Conservation (phyloP, 2,113 vertebrate genomes). For the Menura novaehollandiae region DNA sequence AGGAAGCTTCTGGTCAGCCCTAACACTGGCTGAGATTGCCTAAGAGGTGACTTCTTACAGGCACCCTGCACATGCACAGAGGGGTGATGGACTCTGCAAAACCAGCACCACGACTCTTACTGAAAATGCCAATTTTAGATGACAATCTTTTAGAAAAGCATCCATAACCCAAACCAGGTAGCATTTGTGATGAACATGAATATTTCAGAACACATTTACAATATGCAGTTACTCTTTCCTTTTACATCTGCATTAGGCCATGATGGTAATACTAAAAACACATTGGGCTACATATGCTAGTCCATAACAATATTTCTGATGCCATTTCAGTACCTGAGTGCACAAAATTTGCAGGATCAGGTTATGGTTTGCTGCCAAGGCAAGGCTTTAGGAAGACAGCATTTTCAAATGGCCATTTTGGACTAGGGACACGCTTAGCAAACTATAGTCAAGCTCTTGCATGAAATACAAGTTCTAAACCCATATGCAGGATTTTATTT, state of each 20-base stretch:
- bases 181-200: not conserved
- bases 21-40: rapidly evolving
- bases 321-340: not conserved
- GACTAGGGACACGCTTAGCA: not conserved
- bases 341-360: not conserved
- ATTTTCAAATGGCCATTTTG: not conserved
- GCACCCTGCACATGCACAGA: rapidly evolving
- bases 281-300: rapidly evolving
- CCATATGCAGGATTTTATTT: rapidly evolving
- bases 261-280: not conserved
- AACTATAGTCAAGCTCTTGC: not conserved
- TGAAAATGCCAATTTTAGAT: not conserved
- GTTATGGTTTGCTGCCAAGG: not conserved
- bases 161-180: not conserved
- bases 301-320: not conserved
- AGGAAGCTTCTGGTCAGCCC: not conserved
- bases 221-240: not conserved
- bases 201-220: slow-evolving; percentile 6
- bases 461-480: not conserved
- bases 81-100: not conserved
- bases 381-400: not conserved
- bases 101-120: rapidly evolving
- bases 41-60: rapidly evolving
- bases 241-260: not conserved
- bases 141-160: not conserved